These are phyloP conservation scores for Protonemura montana DNA, from an alignment of 2,888 invertebrate genomes.

Conservation along the genomic window DNA sequence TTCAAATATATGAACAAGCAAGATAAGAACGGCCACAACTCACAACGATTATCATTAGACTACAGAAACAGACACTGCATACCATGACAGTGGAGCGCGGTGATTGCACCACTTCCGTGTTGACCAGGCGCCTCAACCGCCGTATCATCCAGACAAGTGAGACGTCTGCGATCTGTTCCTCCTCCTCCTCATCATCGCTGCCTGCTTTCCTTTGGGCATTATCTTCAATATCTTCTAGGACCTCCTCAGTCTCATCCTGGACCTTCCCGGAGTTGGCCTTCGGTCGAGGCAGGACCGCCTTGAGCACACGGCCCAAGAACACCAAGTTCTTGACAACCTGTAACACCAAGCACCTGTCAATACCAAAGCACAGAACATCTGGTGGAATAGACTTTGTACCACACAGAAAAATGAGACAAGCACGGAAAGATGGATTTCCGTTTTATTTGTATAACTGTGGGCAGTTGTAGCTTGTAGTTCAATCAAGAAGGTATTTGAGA, in stretches of 20 bases:
- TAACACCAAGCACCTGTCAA: too few species aligned
- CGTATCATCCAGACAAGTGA: conserved; percentile 79
- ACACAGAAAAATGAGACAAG: too few species aligned
- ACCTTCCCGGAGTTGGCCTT: neutral
- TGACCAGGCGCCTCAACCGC: conserved; percentile 77
- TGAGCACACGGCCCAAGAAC: conserved; percentile 73
- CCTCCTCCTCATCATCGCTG: conserved; percentile 53
- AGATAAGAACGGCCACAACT: too few species aligned
- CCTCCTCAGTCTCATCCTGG: conserved; percentile 51
- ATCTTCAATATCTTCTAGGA: conserved; percentile 54
- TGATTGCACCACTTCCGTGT: conserved; percentile 78
- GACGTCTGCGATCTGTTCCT: conserved; percentile 59
- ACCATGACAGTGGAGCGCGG: conserved; percentile 75
- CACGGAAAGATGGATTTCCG: too few species aligned
- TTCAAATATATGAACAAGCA: too few species aligned
- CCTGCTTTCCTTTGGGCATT: too few species aligned
- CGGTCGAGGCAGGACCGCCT: conserved; percentile 57
- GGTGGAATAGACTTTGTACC: too few species aligned
- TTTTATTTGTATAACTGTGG: too few species aligned
- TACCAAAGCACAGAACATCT: too few species aligned
- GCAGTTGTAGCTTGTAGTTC: too few species aligned
- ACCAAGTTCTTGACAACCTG: conserved; percentile 74
- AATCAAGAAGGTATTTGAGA: too few species aligned
- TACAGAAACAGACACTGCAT: conserved; percentile 42
- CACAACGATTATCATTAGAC: conserved; percentile 38